These are phyloP conservation scores for Malthinus seriepunctatus DNA, from an alignment of 2,888 invertebrate species.

Conservation along the genomic window DNA sequence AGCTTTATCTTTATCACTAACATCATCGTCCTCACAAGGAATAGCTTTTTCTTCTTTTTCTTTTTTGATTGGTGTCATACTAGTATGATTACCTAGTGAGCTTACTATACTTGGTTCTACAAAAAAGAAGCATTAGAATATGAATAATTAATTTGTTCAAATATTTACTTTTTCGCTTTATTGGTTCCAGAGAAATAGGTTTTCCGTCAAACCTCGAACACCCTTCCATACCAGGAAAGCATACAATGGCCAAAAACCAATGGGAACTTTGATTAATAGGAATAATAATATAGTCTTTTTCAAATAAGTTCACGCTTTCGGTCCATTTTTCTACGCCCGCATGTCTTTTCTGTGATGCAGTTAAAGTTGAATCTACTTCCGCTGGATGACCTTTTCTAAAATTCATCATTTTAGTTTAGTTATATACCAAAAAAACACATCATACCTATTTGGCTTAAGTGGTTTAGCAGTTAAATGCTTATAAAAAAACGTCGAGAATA, in stretches of 20 bases:
- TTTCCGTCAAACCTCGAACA: conserved; percentile 70
- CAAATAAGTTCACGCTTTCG: conserved; percentile 93
- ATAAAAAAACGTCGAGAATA: conserved; percentile 97
- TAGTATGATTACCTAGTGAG: no score
- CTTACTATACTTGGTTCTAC: no score
- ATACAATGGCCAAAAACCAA: conserved; percentile 97
- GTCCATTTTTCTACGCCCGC: conserved; percentile 95
- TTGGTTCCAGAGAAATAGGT: conserved; percentile 55
- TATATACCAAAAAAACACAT: background rate
- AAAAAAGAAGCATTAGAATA: conserved; percentile 13
- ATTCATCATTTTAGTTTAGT: conserved; percentile 7
- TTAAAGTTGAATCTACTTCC: conserved; percentile 68
- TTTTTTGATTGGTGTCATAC: no score
- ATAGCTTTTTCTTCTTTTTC: conserved; percentile 59
- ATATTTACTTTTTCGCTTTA: conserved; percentile 44
- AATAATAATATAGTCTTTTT: conserved; percentile 94
- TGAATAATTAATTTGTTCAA: background rate
- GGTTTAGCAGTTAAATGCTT: conserved; percentile 88
- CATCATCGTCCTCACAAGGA: conserved; percentile 70
- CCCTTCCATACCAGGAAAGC: conserved; percentile 84
- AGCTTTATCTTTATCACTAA: conserved; percentile 69
- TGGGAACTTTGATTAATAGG: conserved; percentile 98
- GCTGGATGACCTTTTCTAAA: conserved; percentile 60
- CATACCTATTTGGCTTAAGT: conserved; percentile 58
- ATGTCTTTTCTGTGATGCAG: conserved; percentile 84